phyloP scores from a whole-genome alignment of 2,797 vertebrate genomes.

The Paedocypris micromegethes region DNA sequence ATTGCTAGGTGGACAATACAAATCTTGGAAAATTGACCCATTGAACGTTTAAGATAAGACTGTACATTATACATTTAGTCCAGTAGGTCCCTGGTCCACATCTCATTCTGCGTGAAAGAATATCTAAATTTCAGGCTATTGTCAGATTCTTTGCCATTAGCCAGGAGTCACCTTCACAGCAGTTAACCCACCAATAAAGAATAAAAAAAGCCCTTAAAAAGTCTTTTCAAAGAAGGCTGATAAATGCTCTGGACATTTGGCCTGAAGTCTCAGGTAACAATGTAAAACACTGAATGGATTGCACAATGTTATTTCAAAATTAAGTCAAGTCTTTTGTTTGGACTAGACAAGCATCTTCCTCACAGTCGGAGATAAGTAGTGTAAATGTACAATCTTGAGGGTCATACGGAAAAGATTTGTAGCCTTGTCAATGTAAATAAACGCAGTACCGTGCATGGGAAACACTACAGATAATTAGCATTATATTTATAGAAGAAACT shows the following conservation, averaged over 20 bases:
- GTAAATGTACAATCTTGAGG: slow-evolving; percentile 24
- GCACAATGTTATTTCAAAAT: not conserved
- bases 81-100: too few species aligned
- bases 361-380: slow-evolving; percentile 9
- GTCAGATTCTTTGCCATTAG: not conserved
- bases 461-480: slow-evolving; percentile 22
- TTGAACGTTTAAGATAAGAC: too few species aligned
- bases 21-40: too few species aligned
- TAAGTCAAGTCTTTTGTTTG: slow-evolving; percentile 3
- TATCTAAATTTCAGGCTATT: slow-evolving; percentile 12
- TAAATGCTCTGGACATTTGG: slow-evolving; percentile 22
- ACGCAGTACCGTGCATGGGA: slow-evolving; percentile 2
- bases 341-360: slow-evolving; percentile 4
- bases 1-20: too few species aligned
- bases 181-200: slow-evolving; percentile 16
- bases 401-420: slow-evolving; percentile 30
- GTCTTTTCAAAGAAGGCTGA: not conserved
- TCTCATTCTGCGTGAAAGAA: slow-evolving; percentile 15
- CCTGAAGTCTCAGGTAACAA: not conserved
- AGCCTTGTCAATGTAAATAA: slow-evolving; percentile 29
- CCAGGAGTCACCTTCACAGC: slow-evolving; percentile 39
- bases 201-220: slow-evolving; percentile 27
- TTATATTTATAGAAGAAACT: slow-evolving; percentile 14
- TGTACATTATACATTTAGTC: too few species aligned
- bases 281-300: slow-evolving; percentile 1